Base-by-base conservation (phyloP, 2,797 vertebrate species). In the Characodon lateralis region DNA sequence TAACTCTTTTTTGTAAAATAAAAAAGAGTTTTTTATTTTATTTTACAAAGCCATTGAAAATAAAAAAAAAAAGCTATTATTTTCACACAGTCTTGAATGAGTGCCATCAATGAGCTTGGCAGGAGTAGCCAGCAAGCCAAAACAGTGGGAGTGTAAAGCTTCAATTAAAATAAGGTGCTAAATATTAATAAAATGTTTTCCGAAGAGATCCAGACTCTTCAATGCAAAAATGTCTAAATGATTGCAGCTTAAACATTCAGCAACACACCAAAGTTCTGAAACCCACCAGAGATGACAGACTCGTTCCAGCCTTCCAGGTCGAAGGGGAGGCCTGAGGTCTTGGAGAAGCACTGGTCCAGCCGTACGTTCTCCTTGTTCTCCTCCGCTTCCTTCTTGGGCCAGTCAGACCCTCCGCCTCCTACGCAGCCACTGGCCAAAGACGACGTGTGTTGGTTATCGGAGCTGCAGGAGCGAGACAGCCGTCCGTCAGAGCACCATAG, bases 291-390 rank as follows among this genome's bases (percentile, higher is more conserved):
- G 94, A 98, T 98, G 80, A 99, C 88, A 0, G 97, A 98, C 20
- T 97, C 97, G 0, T 99, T 98, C 94, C 98, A 96, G 79, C 93
- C 95, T 0, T 99, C 98, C 76, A 98, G 94, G 68, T 99, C 97
- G 24, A 93, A 96, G 85, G 97, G 97, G 83, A 98, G 95, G 84
- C 96, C 96, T 87, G 96, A 94, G 91, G 97, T 95, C 9, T 97
- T 97, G 83, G 95, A 96, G 93, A 97, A 96, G 85, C 97, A 97
- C 6, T 96, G 93, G 91, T 94, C 96, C 96, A 97, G 93, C 83
- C 96, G 94, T 94, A 99, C 75, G 77, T 99, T 99, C 94, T 99
- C 98, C 93, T 99, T 99, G 91, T 99, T 97, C 93, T 99, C 98
- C 89, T 99, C 98, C 0, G 96, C 96, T 88, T 97, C 98, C 85